Evolutionary conservation across 2,113 vertebrate genomes (phyloP).

Genomic region (Trematocara macrostoma): DNA sequence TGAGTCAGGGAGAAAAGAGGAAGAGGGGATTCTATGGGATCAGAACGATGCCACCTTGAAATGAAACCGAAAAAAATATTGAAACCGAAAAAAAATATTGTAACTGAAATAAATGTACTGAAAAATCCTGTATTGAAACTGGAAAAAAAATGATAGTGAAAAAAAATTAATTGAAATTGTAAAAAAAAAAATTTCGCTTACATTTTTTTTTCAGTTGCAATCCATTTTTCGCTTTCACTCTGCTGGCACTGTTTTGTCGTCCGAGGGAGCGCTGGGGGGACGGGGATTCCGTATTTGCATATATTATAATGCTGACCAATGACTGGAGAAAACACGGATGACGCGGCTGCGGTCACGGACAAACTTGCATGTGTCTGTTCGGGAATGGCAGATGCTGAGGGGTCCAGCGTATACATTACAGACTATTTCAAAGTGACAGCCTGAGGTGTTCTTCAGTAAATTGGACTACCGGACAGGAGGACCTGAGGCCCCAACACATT

Average conservation of each 20-base stretch:
- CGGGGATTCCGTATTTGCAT: too few species aligned
- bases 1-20: background rate
- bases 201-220: background rate
- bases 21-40: background rate
- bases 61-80: background rate
- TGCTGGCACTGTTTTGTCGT: too few species aligned
- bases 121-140: background rate
- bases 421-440: background rate
- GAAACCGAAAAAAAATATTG: background rate
- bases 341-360: too few species aligned
- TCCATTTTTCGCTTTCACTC: too few species aligned
- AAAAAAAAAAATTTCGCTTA: background rate
- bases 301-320: too few species aligned
- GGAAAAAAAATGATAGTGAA: background rate
- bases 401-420: background rate
- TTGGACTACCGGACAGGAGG: too few species aligned
- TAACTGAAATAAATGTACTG: background rate
- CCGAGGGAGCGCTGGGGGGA: too few species aligned
- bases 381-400: background rate
- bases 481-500: too few species aligned
- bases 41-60: background rate
- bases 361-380: too few species aligned
- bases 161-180: background rate
- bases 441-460: too few species aligned
- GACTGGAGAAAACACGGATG: too few species aligned